Base-by-base conservation (phyloP, 2,888 invertebrate genomes). In the Cheilosia vulpina region DNA sequence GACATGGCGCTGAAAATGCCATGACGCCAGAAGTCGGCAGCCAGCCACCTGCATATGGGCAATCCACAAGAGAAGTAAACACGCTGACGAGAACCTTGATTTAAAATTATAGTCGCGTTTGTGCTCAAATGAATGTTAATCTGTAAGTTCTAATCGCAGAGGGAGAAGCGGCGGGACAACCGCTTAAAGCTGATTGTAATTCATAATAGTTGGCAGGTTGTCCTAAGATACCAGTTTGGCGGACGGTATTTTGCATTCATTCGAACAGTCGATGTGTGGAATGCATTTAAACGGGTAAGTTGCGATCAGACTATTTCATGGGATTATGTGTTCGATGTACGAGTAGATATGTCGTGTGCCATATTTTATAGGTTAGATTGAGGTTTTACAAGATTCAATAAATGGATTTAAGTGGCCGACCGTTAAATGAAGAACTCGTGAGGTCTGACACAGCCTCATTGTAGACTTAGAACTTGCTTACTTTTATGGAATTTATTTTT, bases 91-190 rank as follows among this genome's bases (percentile, higher is more conserved):
- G 34, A 75, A 75, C 73, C 55, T 83, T 73, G 78, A 69, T 65
- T 79, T 53, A 47, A 58, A 79, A 78, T 62, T 75, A 68, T 63
- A 27, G 43, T 73, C 55, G 73, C 27, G 57, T 58, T 71, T 65
- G 52, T 24, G 31, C 57, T 47, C 15, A 17, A 45, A 17, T 41
- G 41, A 31, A 52, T 58, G 63, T 21, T 38, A 65, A 55, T 55
- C 53, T 69, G n/a, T 47, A 53, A 63, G 60, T 55, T 57, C 50
- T 53, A n/a, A 53, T 41, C 52, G 53, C n/a, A 34, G 31, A 19
- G 7, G 17, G 7, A 15, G 45, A 2, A 31, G 31, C 31, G 38
- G 31, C 17, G 27, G 15, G 2, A 34, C 11, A 62, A 9, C 21
- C 4, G 13, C 7, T 43, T 19, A 24, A 38, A 60, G 53, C 69